Evolutionary conservation across 2,888 invertebrate species (phyloP), one percentile per base, ranked within the genome.

Genomic region (Tenthredo notha): DNA sequence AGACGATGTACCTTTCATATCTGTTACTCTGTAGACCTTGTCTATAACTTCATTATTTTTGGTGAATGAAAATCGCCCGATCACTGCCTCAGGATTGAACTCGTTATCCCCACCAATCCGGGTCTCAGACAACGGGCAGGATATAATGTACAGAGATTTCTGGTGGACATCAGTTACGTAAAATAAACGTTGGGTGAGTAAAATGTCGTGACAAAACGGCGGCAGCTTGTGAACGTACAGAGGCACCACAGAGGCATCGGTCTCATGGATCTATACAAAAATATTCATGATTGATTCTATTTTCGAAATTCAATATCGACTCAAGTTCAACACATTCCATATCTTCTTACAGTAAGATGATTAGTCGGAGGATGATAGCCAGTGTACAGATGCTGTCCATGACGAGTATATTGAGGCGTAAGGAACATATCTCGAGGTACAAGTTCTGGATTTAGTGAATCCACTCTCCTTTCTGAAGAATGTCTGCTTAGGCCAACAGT

Each of bases 181-280:
- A 89, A 97, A 95, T 87, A 97, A 94, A 89, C 95, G 95, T 90
- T 96, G 96, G 43, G 96, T 96, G 82, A 97, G 94, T 86, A 97
- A 92, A 89, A 96, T 94, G 87, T 95, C 95, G 88, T 94, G 94
- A 89, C 95, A 95, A 84, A 95, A 94, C 61, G 95, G 94, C 67
- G 96, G 96, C 88, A 97, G 94, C 93, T 96, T 96, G 92, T 97
- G 96, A 77, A 96, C 94, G 92, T 95, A 96, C 85, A 96, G 92
- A 15, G 97, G 96, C 86, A 95, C 95, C 85, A 95, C 94, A 89
- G 95, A 96, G 78, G 96, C 94, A 90, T 96, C 95, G 87, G 96
- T 95, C 89, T 95, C 95, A 91, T 96, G 96, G 86, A 97, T 94
- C 96, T 96, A 90, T 70, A 94, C 93, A 77, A 72, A 88, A 85